phyloP scores from a whole-genome alignment of 2,888 invertebrate genomes.

The Micropterix aruncella region DNA sequence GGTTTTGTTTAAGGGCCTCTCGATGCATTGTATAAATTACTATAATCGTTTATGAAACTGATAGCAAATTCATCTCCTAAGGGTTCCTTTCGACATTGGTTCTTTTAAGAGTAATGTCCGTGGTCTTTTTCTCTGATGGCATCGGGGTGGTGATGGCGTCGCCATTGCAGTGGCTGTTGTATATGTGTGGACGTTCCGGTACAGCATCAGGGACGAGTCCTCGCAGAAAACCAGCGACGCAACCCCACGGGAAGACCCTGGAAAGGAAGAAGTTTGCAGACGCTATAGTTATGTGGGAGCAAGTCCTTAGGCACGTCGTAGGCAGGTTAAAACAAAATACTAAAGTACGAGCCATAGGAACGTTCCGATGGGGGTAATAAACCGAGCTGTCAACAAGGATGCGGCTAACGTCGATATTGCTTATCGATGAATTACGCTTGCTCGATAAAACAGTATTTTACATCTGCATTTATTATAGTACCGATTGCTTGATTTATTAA shows the following conservation, averaged over 20 bases:
- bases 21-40: too few species aligned
- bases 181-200: conserved; percentile 21
- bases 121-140: conserved; percentile 6
- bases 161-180: conserved; percentile 8
- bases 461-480: too few species aligned
- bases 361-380: too few species aligned
- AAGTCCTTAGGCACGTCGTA: background rate
- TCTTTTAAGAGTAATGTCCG: background rate
- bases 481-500: too few species aligned
- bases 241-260: conserved; percentile 63
- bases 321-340: background rate
- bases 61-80: too few species aligned
- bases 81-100: background rate
- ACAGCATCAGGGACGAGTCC: conserved; percentile 54
- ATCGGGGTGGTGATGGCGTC: conserved; percentile 13
- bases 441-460: too few species aligned
- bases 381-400: too few species aligned
- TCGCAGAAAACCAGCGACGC: conserved; percentile 48
- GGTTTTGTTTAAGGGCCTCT: too few species aligned
- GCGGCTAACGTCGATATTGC: too few species aligned
- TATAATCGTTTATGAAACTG: too few species aligned
- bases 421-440: too few species aligned
- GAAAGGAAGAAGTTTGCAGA: conserved; percentile 14
- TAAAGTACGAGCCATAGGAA: background rate
- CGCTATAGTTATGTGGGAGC: background rate